These are phyloP conservation scores for Diogma glabrata DNA, from an alignment of 2,888 invertebrate genomes.

Conservation along the genomic window DNA sequence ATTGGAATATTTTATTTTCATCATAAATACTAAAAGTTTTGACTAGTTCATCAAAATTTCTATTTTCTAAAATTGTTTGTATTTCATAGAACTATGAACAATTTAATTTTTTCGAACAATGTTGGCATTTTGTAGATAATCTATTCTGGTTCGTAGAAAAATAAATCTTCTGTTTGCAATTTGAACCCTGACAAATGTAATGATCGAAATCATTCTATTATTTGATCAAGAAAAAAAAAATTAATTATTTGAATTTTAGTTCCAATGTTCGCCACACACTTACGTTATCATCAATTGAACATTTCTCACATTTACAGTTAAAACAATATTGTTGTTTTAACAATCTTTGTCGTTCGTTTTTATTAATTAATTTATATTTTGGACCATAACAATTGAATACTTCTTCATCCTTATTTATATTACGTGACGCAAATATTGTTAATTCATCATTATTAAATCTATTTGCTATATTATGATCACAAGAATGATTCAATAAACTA, in stretches of 20 bases:
- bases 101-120: not conserved
- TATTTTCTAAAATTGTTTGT: not conserved
- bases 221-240: too few relatives aligned
- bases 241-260: too few relatives aligned
- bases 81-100: not conserved
- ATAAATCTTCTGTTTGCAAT: not conserved
- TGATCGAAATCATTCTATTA: not conserved
- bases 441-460: conserved; percentile 60
- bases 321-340: conserved; percentile 67
- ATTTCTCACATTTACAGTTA: conserved; percentile 61
- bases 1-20: not conserved
- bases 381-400: conserved; percentile 80
- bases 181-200: not conserved
- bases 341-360: conserved; percentile 45
- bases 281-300: conserved; percentile 32
- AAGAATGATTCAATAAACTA: conserved; percentile 89
- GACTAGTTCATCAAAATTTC: not conserved
- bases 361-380: conserved; percentile 52
- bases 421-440: conserved; percentile 54
- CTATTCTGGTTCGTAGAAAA: not conserved
- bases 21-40: not conserved
- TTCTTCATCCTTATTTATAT: conserved; percentile 54
- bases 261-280: too few relatives aligned
- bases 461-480: conserved; percentile 68
- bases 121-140: not conserved